Conservation (phyloP, 2,113 vertebrate species). For the Halcyon malimbica region DNA sequence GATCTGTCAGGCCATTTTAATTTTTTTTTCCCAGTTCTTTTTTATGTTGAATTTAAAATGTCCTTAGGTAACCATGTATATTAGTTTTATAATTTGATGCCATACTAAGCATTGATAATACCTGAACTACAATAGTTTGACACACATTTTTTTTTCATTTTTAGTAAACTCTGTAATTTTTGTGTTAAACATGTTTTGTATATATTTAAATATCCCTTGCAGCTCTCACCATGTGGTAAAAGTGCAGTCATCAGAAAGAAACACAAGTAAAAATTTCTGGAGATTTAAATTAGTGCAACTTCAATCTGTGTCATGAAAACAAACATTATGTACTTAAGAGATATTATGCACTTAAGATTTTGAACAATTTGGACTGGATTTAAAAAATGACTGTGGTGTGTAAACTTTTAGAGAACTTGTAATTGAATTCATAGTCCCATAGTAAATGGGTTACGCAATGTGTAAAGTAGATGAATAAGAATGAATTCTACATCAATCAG, state of each 20-base stretch:
- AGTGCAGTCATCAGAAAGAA: neutral
- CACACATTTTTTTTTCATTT: neutral
- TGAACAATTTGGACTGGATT: neutral
- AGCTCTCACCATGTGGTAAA: neutral
- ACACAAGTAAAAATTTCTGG: neutral
- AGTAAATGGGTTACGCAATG: neutral
- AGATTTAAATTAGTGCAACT: neutral
- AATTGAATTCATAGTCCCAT: neutral
- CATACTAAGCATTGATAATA: neutral
- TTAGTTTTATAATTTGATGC: neutral
- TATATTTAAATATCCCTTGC: neutral
- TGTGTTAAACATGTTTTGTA: neutral
- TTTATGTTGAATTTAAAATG: neutral
- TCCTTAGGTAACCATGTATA: neutral
- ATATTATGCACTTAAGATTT: neutral
- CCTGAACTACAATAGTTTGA: neutral
- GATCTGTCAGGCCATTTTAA: neutral
- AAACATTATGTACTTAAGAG: neutral
- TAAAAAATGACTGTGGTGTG: neutral
- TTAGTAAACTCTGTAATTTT: neutral
- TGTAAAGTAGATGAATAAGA: neutral
- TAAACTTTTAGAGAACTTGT: neutral
- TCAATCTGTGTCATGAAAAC: neutral
- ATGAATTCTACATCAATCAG: neutral
- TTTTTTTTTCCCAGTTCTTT: neutral